A percentile compares a stretch with the other conserved stretches of the same genome.
These are phyloP conservation scores for Brachypteracias leptosomus DNA, from an alignment of 2,113 vertebrate species.

Conservation along the genomic window DNA sequence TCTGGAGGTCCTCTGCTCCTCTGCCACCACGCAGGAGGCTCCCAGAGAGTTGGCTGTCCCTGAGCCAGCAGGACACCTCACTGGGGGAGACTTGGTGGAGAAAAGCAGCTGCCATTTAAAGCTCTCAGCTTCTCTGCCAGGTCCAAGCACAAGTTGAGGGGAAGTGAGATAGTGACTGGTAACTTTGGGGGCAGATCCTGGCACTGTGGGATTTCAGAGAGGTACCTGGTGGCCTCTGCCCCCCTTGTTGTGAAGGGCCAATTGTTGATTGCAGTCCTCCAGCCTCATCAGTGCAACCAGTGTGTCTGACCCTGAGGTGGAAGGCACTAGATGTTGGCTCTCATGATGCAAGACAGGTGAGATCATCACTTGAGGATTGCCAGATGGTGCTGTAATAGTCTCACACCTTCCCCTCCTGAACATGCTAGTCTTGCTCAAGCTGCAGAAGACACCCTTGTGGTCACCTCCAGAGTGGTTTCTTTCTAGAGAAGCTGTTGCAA, in stretches of 20 bases:
- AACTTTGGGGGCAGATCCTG: background rate
- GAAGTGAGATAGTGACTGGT: background rate
- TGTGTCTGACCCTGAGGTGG: background rate
- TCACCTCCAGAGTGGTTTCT: background rate
- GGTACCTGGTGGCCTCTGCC: background rate
- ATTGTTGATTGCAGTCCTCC: background rate
- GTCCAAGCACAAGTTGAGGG: background rate
- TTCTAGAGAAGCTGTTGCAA: background rate
- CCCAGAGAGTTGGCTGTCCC: background rate
- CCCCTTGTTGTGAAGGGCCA: background rate
- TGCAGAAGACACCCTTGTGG: background rate
- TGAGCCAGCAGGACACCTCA: background rate
- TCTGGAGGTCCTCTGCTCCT: background rate
- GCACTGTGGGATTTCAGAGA: background rate
- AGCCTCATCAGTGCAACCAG: background rate
- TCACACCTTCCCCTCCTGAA: background rate
- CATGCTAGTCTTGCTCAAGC: background rate
- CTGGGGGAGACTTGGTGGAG: rapidly evolving
- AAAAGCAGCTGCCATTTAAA: background rate
- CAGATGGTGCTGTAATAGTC: background rate
- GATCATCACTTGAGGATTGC: background rate
- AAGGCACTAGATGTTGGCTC: background rate
- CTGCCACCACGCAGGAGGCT: background rate
- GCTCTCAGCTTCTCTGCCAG: background rate
- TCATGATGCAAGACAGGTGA: background rate